These are phyloP conservation scores for Ianthella basta DNA, from an alignment of 37 sponge, comb jelly and placozoan species.

Conservation along the genomic window DNA sequence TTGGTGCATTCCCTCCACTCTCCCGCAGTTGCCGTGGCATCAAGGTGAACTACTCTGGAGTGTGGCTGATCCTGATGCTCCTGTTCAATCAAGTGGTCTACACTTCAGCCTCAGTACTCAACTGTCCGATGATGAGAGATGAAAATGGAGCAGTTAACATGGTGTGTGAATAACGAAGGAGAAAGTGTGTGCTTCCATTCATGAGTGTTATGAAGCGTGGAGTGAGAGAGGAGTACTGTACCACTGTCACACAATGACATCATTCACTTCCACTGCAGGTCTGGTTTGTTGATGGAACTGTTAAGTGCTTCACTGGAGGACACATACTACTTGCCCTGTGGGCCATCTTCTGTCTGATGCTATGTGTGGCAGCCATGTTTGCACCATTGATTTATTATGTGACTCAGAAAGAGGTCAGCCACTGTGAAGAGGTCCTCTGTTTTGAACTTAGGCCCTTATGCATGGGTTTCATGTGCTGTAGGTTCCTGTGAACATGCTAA, in stretches of 20 bases:
- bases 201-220: neutral
- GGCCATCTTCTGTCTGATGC: slow-evolving; percentile 38
- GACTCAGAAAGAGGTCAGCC: too few relatives aligned
- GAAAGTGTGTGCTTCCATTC: slow-evolving; percentile 1
- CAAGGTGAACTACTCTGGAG: slow-evolving; percentile 22
- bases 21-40: neutral
- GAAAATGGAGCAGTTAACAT: neutral
- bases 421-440: too few relatives aligned
- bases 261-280: slow-evolving; percentile 32
- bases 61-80: slow-evolving; percentile 59
- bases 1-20: neutral
- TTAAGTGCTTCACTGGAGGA: slow-evolving; percentile 60
- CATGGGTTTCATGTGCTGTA: too few relatives aligned
- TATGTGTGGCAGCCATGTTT: slow-evolving; percentile 24
- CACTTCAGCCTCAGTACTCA: slow-evolving; percentile 44
- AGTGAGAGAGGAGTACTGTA: slow-evolving; percentile 15
- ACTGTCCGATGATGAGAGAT: neutral
- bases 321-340: slow-evolving; percentile 55
- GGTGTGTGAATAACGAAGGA: neutral
- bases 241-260: slow-evolving; percentile 22
- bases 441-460: too few relatives aligned
- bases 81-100: slow-evolving; percentile 56
- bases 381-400: neutral
- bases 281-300: slow-evolving; percentile 63
- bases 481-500: too few relatives aligned